Evolutionary conservation across 2,113 vertebrate species (phyloP).

Genomic region (Macrotis lagotis): DNA sequence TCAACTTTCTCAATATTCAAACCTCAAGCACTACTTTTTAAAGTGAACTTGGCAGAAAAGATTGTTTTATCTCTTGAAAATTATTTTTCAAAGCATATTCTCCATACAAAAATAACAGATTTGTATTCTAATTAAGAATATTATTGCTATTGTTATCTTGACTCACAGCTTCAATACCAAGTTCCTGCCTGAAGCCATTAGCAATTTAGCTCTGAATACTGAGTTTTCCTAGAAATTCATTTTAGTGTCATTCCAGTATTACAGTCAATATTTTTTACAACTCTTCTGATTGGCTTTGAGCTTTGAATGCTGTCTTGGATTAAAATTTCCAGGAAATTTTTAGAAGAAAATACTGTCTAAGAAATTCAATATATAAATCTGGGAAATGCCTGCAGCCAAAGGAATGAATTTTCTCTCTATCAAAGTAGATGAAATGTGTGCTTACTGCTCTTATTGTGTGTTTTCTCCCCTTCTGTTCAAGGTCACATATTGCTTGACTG

Average conservation of each 20-base stretch:
- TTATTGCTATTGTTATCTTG: neutral
- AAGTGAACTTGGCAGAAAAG: neutral
- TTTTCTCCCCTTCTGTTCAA: neutral
- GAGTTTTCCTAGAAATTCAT: neutral
- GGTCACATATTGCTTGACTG: neutral
- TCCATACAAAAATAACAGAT: no score
- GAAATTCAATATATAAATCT: accelerated
- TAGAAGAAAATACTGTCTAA: neutral
- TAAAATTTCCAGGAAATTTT: neutral
- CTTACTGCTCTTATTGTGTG: accelerated
- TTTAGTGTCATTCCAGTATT: neutral
- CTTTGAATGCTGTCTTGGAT: neutral
- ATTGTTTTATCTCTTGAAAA: no score
- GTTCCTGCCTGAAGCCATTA: neutral
- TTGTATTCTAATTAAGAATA: neutral
- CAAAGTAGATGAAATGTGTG: neutral
- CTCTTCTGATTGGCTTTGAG: neutral
- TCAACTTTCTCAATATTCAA: accelerated
- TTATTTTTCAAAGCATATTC: neutral
- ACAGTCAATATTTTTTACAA: accelerated
- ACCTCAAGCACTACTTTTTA: neutral
- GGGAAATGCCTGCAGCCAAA: accelerated
- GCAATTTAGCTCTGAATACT: neutral
- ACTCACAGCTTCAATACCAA: neutral
- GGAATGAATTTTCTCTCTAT: neutral